These are phyloP conservation scores for Conistra vaccinii DNA, from an alignment of 2,888 invertebrate genomes.

Conservation along the genomic window DNA sequence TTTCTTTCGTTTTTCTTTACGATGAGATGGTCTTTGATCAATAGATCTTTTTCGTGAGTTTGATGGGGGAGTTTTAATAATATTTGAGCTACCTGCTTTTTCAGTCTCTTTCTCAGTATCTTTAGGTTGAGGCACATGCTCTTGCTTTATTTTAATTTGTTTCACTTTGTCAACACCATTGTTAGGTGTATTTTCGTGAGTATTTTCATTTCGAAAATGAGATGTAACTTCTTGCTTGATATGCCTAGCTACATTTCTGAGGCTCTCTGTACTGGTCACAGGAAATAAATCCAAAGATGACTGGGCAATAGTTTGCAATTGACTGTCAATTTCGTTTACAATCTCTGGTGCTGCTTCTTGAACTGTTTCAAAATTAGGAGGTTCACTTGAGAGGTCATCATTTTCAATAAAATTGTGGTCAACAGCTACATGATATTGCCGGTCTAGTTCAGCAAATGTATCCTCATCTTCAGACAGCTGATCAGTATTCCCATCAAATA, in stretches of 20 bases:
- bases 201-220: slow-evolving; percentile 50
- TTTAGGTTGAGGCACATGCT: slow-evolving; percentile 64
- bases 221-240: slow-evolving; percentile 56
- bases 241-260: slow-evolving; percentile 27
- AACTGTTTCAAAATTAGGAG: slow-evolving; percentile 20
- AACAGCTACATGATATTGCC: slow-evolving; percentile 88
- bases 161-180: slow-evolving; percentile 42
- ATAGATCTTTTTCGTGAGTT: slow-evolving; percentile 83
- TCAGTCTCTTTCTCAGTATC: slow-evolving; percentile 67
- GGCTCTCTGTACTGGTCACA: slow-evolving; percentile 11
- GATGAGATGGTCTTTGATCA: slow-evolving; percentile 85
- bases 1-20: slow-evolving; percentile 89
- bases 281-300: slow-evolving; percentile 69
- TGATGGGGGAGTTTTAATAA: slow-evolving; percentile 69
- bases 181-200: slow-evolving; percentile 30
- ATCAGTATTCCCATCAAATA: slow-evolving; percentile 79
- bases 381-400: slow-evolving; percentile 72
- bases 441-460: slow-evolving; percentile 86
- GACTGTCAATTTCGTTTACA: slow-evolving; percentile 72
- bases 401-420: slow-evolving; percentile 84
- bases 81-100: slow-evolving; percentile 65
- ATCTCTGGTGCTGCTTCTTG: slow-evolving; percentile 38
- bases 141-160: slow-evolving; percentile 58
- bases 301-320: slow-evolving; percentile 69
- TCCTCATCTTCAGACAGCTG: slow-evolving; percentile 84